Percentiles rank a stretch among this genome's conserved stretches.
Evolutionary conservation across 2,113 vertebrate species (phyloP).

Genomic region (Phyllopteryx taeniolatus): DNA sequence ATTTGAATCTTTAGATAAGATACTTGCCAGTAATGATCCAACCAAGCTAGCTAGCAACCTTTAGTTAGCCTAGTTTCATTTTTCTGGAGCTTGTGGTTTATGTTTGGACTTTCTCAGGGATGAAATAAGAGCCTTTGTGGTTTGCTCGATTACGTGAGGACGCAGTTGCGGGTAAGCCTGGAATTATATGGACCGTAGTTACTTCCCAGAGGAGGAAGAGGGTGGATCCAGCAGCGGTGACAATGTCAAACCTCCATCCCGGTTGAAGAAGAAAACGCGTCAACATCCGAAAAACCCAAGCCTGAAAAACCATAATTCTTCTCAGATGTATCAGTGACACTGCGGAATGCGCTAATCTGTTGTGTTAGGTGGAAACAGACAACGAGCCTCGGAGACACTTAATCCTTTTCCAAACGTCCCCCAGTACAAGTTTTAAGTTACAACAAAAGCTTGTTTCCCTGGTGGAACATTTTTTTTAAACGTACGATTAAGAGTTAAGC

Average conservation of each 20-base stretch:
- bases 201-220: constrained; percentile 38
- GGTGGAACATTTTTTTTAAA: constrained; percentile 38
- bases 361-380: constrained; percentile 65
- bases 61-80: background rate
- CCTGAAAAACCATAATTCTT: constrained; percentile 38
- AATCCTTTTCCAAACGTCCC: constrained; percentile 55
- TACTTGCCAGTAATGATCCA: background rate
- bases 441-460: constrained; percentile 50
- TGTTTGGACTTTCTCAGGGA: background rate
- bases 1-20: background rate
- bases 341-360: constrained; percentile 55
- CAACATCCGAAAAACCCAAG: constrained; percentile 29
- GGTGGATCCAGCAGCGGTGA: constrained; percentile 40
- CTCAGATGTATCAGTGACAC: constrained; percentile 51
- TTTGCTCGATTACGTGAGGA: background rate
- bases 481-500: constrained; percentile 18
- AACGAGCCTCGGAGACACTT: constrained; percentile 34
- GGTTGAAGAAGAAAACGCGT: constrained; percentile 19
- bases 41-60: background rate
- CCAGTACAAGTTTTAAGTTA: constrained; percentile 54
- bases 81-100: background rate
- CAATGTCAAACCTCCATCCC: constrained; percentile 29
- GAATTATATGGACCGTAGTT: constrained; percentile 47
- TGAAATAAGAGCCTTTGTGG: background rate
- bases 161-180: background rate